Conservation (phyloP, 2,113 vertebrate genomes). For the Orientallactaga bullata region DNA sequence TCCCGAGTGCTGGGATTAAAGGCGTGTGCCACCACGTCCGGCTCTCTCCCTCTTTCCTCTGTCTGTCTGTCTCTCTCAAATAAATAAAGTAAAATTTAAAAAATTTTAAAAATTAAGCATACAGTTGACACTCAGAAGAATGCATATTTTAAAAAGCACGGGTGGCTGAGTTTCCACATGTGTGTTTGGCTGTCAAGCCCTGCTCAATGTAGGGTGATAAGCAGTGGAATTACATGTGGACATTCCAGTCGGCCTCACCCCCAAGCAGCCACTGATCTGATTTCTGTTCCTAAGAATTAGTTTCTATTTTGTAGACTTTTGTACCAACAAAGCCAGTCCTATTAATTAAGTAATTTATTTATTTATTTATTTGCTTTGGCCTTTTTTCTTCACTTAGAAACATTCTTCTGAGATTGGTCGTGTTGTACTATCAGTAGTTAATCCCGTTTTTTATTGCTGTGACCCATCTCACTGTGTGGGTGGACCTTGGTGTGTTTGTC, state of each 20-base stretch:
- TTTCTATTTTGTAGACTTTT: background rate
- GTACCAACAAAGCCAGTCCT: background rate
- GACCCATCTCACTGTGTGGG: fast-evolving
- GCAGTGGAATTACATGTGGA: background rate
- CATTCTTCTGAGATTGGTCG: background rate
- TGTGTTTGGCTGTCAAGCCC: background rate
- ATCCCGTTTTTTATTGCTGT: background rate
- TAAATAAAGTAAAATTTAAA: too few relatives aligned
- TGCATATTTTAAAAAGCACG: fast-evolving
- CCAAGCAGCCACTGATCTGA: background rate
- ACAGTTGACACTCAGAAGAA: fast-evolving
- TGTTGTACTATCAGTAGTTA: too few relatives aligned
- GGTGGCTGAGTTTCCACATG: fast-evolving
- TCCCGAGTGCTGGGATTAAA: too few relatives aligned
- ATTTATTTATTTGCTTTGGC: too few relatives aligned
- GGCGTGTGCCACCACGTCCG: too few relatives aligned
- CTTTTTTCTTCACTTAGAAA: background rate
- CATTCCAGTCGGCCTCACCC: background rate
- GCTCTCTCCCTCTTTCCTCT: too few relatives aligned
- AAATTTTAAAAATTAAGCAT: too few relatives aligned
- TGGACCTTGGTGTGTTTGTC: background rate
- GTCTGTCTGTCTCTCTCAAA: too few relatives aligned
- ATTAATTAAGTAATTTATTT: too few relatives aligned
- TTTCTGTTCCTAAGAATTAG: background rate
- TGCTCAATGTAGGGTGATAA: background rate